phyloP scores from a whole-genome alignment of 2,797 vertebrate genomes.

The Trachops cirrhosus region DNA sequence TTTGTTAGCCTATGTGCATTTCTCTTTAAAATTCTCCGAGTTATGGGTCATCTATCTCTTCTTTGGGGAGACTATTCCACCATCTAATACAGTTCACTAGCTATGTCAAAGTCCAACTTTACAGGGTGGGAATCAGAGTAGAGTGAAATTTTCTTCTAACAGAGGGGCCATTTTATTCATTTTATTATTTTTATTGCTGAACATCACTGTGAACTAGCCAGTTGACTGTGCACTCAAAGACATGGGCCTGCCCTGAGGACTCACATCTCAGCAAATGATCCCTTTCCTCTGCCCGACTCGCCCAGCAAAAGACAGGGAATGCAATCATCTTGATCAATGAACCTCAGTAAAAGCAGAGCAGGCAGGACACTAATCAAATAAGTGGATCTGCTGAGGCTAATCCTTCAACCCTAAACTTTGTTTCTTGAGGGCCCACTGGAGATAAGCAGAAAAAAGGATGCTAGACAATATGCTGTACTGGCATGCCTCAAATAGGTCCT shows the following conservation, averaged over 20 bases:
- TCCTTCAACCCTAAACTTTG: constrained; percentile 69
- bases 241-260: constrained; percentile 62
- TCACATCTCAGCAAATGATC: constrained; percentile 69
- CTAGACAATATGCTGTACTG: neutral
- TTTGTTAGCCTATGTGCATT: neutral
- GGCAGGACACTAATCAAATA: constrained; percentile 75
- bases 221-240: constrained; percentile 58
- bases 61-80: constrained; percentile 37
- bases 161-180: constrained; percentile 58
- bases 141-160: constrained; percentile 57
- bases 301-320: constrained; percentile 48
- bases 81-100: constrained; percentile 56
- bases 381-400: constrained; percentile 74
- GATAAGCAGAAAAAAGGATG: constrained; percentile 36
- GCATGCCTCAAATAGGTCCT: neutral
- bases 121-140: constrained; percentile 19
- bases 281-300: constrained; percentile 58
- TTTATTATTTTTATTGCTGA: constrained; percentile 76
- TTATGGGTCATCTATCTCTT: constrained; percentile 18
- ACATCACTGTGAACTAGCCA: constrained; percentile 35
- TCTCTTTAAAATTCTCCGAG: constrained; percentile 54
- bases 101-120: constrained; percentile 60
- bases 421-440: constrained; percentile 54
- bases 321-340: constrained; percentile 79
- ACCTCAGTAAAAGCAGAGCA: constrained; percentile 63